These are phyloP conservation scores for Cantharis rustica DNA, from an alignment of 2,888 invertebrate genomes.

Conservation along the genomic window DNA sequence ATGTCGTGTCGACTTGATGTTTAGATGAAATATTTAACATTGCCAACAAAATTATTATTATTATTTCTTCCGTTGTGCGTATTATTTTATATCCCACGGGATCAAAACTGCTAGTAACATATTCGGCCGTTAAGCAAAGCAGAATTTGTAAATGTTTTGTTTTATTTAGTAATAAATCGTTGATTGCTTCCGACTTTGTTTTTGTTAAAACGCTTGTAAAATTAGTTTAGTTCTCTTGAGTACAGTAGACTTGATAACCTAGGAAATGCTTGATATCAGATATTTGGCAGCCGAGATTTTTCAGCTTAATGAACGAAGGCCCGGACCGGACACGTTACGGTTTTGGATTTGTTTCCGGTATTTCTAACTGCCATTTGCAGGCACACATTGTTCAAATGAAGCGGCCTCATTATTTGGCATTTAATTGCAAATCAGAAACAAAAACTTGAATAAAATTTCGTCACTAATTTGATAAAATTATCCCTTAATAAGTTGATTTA, in stretches of 20 bases:
- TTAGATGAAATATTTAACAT: not conserved
- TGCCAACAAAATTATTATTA: not conserved
- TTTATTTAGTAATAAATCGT: not conserved
- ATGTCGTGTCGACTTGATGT: not conserved
- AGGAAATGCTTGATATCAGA: not conserved
- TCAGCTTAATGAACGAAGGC: slow-evolving; percentile 26
- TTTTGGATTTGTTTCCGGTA: slow-evolving; percentile 23
- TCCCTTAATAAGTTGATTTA: not conserved
- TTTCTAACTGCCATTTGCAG: slow-evolving; percentile 7
- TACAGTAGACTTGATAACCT: not conserved
- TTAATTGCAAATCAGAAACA: slow-evolving; percentile 13
- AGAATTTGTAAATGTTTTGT: not conserved
- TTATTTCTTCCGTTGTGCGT: not conserved
- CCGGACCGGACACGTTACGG: slow-evolving; percentile 30
- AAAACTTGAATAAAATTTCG: not conserved
- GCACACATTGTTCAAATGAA: not conserved
- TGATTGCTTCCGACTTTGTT: not conserved
- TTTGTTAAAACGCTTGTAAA: not conserved
- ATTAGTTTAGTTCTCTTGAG: not conserved
- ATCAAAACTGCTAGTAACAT: not conserved
- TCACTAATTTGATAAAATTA: not conserved
- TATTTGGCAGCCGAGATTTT: slow-evolving; percentile 19
- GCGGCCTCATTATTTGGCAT: slow-evolving; percentile 19
- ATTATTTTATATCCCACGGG: not conserved
- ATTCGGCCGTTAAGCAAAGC: not conserved